phyloP scores from a whole-genome alignment of 2,113 vertebrate genomes.

The Pangasianodon gigas region DNA sequence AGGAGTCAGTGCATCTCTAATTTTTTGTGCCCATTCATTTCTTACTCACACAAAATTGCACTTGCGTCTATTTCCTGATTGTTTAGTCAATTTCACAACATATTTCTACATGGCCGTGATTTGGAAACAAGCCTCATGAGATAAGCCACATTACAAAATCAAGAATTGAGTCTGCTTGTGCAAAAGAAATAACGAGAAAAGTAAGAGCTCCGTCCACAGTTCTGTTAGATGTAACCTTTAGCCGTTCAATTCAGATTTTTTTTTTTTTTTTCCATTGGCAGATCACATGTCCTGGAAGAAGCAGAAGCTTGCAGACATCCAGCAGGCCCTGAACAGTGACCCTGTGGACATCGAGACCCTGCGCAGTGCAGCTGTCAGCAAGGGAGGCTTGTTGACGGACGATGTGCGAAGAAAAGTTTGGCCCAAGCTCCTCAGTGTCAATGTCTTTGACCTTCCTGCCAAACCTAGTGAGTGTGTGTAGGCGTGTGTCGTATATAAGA shows the following conservation, averaged over 20 bases:
- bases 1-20: too few relatives aligned
- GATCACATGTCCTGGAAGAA: conserved; percentile 70
- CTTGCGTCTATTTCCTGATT: not conserved
- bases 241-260: not conserved
- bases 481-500: not conserved
- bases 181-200: not conserved
- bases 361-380: conserved; percentile 69
- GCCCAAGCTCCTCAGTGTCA: conserved; percentile 76
- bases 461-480: conserved; percentile 64
- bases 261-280: conserved; percentile 38
- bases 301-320: conserved; percentile 75
- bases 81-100: not conserved
- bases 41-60: not conserved
- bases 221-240: not conserved
- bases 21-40: not conserved
- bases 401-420: conserved; percentile 75
- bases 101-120: not conserved
- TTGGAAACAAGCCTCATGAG: not conserved
- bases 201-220: not conserved
- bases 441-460: conserved; percentile 74
- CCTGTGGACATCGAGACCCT: conserved; percentile 80
- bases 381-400: conserved; percentile 78
- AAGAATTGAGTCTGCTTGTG: not conserved
- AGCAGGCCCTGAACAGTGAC: conserved; percentile 75
- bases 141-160: not conserved